Conservation (phyloP, 1,140 invertebrate species). For the Chironomus tepperi region DNA sequence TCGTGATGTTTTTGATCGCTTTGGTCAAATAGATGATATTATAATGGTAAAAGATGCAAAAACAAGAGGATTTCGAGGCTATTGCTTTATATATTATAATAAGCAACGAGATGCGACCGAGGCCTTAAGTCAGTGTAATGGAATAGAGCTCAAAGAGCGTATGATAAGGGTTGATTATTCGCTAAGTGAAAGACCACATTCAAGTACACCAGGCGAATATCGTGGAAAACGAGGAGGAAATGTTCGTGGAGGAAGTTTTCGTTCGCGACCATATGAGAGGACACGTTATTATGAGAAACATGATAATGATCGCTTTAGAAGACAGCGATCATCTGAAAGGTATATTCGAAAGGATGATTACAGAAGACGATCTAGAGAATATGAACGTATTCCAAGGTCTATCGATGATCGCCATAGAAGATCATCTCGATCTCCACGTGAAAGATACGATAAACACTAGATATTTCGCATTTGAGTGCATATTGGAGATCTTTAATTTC, state of each 20-base stretch:
- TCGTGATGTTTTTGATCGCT: constrained; percentile 88
- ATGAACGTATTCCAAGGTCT: no score
- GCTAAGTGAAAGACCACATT: neutral
- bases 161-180: constrained; percentile 4
- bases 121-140: neutral
- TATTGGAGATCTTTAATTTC: no score
- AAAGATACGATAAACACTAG: no score
- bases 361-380: no score
- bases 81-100: constrained; percentile 12
- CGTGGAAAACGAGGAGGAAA: constrained; percentile 8
- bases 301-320: neutral
- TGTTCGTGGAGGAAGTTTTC: neutral
- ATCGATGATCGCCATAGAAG: no score
- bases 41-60: constrained; percentile 6
- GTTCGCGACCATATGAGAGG: neutral
- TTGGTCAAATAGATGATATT: constrained; percentile 45
- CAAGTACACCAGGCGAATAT: neutral
- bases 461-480: no score
- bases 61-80: constrained; percentile 19
- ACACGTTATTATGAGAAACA: neutral
- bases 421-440: no score
- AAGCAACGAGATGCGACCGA: neutral
- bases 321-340: neutral
- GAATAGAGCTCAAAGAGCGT: constrained; percentile 4
- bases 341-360: no score